Evolutionary conservation across 2,797 vertebrate genomes (phyloP), one percentile per base, ranked within the genome.

Genomic region (Caiman crocodilus): DNA sequence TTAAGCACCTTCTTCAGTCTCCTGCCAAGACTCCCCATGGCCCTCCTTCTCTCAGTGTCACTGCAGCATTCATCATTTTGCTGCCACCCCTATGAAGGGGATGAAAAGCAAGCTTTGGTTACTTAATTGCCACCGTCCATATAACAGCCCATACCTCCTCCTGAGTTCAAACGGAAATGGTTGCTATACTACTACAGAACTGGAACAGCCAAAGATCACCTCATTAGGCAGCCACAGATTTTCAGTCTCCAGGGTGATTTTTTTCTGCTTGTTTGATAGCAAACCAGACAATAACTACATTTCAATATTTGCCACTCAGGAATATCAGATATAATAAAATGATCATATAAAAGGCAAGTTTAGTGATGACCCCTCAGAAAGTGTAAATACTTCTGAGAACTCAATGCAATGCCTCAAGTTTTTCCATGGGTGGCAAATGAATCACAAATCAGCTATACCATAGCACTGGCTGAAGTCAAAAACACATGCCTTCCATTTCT

Each of bases 141-240:
- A 12, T 56, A 59, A 50, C 30, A 58, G 42, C 17, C 0, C 0
- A 23, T 15, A 2, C 58, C 57, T 21, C 56, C 50, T 42, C 30
- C 42, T 14, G 10, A 67, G 26, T 4, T 1, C 28, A 1, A 3
- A 14, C 26, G 20, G n/a, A 74, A 65, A 35, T 0, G 2, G 9
- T 25, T 84, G 58, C 59, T 65, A 58, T 0, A 1, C 55, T 30
- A 20, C 10, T 11, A 25, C 21, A 3, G 55, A 77, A 84, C 59
- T 2, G 5, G 5, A 4, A 69, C 64, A 81, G 73, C 1, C 0
- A 77, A 78, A 74, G 77, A 23, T 42, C 1, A 0, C 17, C 4
- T 78, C 0, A 0, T 18, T 21, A 35, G 30, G 32, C 73, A 50
- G 32, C 21, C 7, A 2, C 26, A 21, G 7, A 16, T 84, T 58